phyloP scores from a whole-genome alignment of 2,797 vertebrate genomes.

The Chanos chanos region DNA sequence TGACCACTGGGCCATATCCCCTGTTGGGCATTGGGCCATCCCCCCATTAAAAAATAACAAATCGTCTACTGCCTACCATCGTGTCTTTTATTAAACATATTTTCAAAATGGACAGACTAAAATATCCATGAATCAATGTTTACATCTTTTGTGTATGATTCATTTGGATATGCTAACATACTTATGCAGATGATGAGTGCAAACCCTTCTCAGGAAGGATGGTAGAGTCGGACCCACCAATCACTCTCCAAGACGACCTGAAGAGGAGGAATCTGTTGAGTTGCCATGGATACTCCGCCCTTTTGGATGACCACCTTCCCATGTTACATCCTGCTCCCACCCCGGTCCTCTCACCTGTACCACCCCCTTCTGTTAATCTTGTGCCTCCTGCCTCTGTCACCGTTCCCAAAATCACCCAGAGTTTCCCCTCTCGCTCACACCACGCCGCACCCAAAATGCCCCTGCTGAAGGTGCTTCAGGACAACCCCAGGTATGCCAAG shows the following conservation, averaged over 20 bases:
- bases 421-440: conserved; percentile 18
- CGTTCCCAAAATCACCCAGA: neutral
- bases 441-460: neutral
- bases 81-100: too few species aligned
- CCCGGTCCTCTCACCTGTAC: neutral
- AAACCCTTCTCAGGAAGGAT: too few species aligned
- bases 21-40: too few species aligned
- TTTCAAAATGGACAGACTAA: too few species aligned
- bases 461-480: conserved; percentile 3
- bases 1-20: too few species aligned
- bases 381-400: neutral
- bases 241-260: too few species aligned
- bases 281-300: neutral
- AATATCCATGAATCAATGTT: too few species aligned
- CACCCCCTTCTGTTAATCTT: neutral
- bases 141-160: too few species aligned
- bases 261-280: neutral
- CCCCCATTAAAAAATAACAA: too few species aligned
- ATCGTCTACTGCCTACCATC: too few species aligned
- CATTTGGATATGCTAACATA: too few species aligned
- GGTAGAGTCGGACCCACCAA: neutral
- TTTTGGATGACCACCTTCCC: neutral
- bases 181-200: too few species aligned
- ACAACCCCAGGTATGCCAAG: conserved; percentile 16
- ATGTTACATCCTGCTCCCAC: neutral